phyloP scores from a whole-genome alignment of 2,797 vertebrate genomes.

The Pipistrellus kuhlii region DNA sequence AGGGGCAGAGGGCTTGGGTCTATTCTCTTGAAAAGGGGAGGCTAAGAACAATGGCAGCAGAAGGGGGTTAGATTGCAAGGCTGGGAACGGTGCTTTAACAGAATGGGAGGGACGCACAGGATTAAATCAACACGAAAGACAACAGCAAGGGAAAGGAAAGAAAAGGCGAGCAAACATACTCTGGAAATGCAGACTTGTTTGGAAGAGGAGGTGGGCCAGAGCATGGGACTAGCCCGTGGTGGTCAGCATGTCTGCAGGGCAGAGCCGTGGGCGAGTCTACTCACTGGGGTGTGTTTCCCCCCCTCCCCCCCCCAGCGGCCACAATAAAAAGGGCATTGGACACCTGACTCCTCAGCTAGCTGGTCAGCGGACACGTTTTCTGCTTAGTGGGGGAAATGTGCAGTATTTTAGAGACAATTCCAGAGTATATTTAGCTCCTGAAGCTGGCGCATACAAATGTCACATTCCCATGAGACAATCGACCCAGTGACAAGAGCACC shows the following conservation, averaged over 20 bases:
- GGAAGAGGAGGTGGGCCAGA: neutral
- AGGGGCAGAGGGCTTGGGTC: conserved; percentile 84
- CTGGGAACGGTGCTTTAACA: conserved; percentile 78
- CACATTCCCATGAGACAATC: conserved; percentile 88
- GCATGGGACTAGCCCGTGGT: neutral
- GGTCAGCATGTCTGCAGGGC: conserved; percentile 49
- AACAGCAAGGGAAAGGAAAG: conserved; percentile 83
- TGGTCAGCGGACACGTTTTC: conserved; percentile 79
- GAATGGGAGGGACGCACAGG: conserved; percentile 86
- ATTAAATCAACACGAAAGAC: conserved; percentile 88
- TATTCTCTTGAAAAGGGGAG: conserved; percentile 91
- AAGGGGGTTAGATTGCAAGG: conserved; percentile 86
- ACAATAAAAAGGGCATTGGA: conserved; percentile 72
- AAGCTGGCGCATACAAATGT: conserved; percentile 90
- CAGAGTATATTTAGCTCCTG: conserved; percentile 95
- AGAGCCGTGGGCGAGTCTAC: neutral
- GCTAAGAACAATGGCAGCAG: conserved; percentile 98
- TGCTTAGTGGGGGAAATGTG: conserved; percentile 82
- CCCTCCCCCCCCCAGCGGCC: neutral
- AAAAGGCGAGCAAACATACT: conserved; percentile 90
- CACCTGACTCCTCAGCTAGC: conserved; percentile 65
- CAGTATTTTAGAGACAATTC: conserved; percentile 87
- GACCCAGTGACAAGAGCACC: conserved; percentile 83
- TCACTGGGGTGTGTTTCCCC: neutral
- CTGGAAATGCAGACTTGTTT: conserved; percentile 85